Evolutionary conservation across 1,140 invertebrate species (phyloP), one percentile per base, ranked within the genome.

Genomic region (Solen grandis): DNA sequence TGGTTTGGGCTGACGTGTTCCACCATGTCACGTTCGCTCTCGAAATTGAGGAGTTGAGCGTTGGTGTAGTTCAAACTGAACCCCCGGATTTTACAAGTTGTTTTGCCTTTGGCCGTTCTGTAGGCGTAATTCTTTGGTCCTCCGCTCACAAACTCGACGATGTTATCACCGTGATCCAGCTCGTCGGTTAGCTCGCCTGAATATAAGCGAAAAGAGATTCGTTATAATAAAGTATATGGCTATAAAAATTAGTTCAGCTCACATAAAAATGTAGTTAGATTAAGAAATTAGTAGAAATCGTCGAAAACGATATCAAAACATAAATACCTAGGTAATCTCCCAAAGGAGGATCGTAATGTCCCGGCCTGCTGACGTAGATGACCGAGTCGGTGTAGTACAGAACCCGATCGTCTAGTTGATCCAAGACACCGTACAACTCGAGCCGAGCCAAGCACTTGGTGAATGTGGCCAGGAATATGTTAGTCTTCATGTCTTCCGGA

Each of bases 381-480:
- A 90, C 65, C 5, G 76, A 85, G 81, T 93, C 92, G 4, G 92
- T 93, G 68, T 93, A 92, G 74, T 93, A 93, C 2, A 92, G 60
- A 3, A 88, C 88, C 27, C 85, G 38, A 2, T 82, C 36, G 13
- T 83, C 84, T n/a, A 93, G 65, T 33, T 81, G 59, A 73, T 91
- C 86, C 5, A 93, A 63, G 68, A 90, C 86, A 16, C 73, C 59
- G 55, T 92, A 93, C 1, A 93, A 83, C 77, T 92, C 88, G 14
- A 93, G 55, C 10, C 92, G 65, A 0, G 92, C 92, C 66, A 90
- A 88, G 19, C 89, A 87, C 1, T 92, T 93, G 8, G 88, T 90
- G 63, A 89, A 93, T 0, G 86, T 85, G 1, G 91, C 91, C 1
- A 92, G 8, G 88, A 79, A 79, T 5, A 92, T 87, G 75, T 92